Evolutionary conservation across 2,113 vertebrate species (phyloP).

Genomic region (Aphyosemion australe): DNA sequence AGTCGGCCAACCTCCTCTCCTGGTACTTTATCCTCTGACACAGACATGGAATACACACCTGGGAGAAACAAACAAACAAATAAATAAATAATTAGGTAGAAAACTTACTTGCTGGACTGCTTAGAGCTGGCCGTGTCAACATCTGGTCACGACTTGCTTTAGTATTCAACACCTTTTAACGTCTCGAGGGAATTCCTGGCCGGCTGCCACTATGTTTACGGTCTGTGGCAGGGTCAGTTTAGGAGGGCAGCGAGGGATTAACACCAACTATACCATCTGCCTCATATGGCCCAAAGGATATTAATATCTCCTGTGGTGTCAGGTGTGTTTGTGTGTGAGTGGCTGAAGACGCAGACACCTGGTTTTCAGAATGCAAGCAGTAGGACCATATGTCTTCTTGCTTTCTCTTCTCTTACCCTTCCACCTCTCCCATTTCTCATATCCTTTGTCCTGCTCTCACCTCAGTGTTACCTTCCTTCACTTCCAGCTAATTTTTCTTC

Average conservation of each 20-base stretch:
- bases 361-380: constrained; percentile 61
- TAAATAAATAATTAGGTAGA: background rate
- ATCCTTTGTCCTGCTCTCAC: background rate
- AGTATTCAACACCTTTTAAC: constrained; percentile 24
- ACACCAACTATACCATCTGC: constrained; percentile 63
- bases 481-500: no score
- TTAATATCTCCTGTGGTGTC: constrained; percentile 56
- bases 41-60: constrained; percentile 96
- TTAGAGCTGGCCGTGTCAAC: constrained; percentile 4
- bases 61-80: background rate
- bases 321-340: constrained; percentile 38
- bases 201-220: constrained; percentile 54
- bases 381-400: constrained; percentile 68
- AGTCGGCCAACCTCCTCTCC: constrained; percentile 94
- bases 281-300: constrained; percentile 49
- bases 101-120: background rate
- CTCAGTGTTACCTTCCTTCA: background rate
- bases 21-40: constrained; percentile 88
- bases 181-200: constrained; percentile 32
- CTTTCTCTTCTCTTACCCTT: constrained; percentile 10
- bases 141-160: constrained; percentile 7
- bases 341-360: constrained; percentile 61
- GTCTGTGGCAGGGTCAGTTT: constrained; percentile 53
- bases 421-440: background rate
- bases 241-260: constrained; percentile 56